Base-by-base conservation (phyloP, 2,888 invertebrate genomes). In the Acanthosoma haemorrhoidale region DNA sequence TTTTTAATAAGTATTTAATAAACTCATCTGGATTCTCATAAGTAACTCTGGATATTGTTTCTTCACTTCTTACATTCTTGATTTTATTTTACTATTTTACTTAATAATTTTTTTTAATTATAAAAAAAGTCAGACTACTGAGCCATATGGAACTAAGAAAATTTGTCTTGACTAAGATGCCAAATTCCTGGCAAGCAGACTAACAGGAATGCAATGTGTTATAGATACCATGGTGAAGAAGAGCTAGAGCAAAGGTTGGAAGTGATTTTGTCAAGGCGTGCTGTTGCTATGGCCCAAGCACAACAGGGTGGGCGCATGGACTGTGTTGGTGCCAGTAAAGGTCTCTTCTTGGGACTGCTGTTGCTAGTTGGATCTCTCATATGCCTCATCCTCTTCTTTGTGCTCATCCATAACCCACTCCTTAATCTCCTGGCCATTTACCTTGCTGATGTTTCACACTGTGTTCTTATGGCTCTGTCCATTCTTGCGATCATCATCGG, bases 381-480 rank as follows among this genome's bases (percentile, higher is more conserved):
- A 81, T 94, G 94, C 81, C 84, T 96, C 80, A 95, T 96, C 77
- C 86, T 96, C 75, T 96, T 96, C 89, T 96, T 96, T 84, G 95
- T 96, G 75, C 86, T 96, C 77, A 91, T 95, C 76, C 91, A 91
- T 80, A 90, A 93, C 80, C 88, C 88, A 72, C 87, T 91, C 78
- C 85, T 92, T 79, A 88, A 89, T 76, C 85, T 93, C 75, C 83
- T 95, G 75, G 94, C 94, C 69, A 91, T 95, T 77, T 93, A 94
- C 79, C 83, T 95, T 78, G 94, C 94, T 25, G 94, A 95, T 80
- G 92, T 91, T 32, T 94, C 94, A 13, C 94, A 95, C 80, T 92
- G 92, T 79, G 88, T 87, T 72, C 83, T 95, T 72, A 92, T 95
- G 91, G 86, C 88, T 71, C 85, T 95, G 72, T 92, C 93, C 72